Conservation (phyloP, 2,888 invertebrate genomes). For the Thumatha senex region DNA sequence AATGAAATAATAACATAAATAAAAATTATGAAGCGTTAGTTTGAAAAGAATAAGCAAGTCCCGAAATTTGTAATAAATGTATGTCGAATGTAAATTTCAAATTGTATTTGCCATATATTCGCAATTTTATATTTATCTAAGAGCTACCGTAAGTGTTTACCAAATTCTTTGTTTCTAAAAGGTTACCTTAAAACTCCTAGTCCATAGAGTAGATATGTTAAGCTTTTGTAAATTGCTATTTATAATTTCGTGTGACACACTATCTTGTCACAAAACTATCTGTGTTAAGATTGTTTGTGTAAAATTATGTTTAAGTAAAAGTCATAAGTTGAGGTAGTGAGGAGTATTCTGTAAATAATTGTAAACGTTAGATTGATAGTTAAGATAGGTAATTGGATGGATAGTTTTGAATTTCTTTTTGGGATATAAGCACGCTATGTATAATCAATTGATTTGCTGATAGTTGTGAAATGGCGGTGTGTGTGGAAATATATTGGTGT, state of each 20-base stretch:
- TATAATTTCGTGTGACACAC: conserved; percentile 30
- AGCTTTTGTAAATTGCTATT: conserved; percentile 66
- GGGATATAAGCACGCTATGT: conserved; percentile 34
- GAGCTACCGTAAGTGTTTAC: conserved; percentile 29
- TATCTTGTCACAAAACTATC: conserved; percentile 30
- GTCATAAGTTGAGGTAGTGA: conserved; percentile 27
- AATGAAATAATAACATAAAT: conserved; percentile 8
- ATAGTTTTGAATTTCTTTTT: conserved; percentile 25
- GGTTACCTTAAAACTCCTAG: conserved; percentile 75
- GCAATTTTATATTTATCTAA: conserved; percentile 10
- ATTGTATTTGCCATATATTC: conserved; percentile 14
- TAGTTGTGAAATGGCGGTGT: conserved; percentile 37
- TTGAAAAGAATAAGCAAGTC: not conserved
- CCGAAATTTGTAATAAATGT: not conserved
- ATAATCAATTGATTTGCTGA: conserved; percentile 26
- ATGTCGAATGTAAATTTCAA: conserved; percentile 18
- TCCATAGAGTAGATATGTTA: conserved; percentile 64
- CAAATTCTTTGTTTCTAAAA: conserved; percentile 51
- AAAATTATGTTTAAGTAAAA: conserved; percentile 39
- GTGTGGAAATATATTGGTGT: conserved; percentile 51
- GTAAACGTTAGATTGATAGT: conserved; percentile 43
- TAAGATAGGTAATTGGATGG: conserved; percentile 53
- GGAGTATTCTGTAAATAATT: conserved; percentile 68
- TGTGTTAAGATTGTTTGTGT: conserved; percentile 45
- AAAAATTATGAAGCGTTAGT: too few species aligned